Percentiles rank a stretch among this genome's conserved stretches.
phyloP scores from a whole-genome alignment of 2,888 invertebrate species.

The Falcaria lacertinaria region DNA sequence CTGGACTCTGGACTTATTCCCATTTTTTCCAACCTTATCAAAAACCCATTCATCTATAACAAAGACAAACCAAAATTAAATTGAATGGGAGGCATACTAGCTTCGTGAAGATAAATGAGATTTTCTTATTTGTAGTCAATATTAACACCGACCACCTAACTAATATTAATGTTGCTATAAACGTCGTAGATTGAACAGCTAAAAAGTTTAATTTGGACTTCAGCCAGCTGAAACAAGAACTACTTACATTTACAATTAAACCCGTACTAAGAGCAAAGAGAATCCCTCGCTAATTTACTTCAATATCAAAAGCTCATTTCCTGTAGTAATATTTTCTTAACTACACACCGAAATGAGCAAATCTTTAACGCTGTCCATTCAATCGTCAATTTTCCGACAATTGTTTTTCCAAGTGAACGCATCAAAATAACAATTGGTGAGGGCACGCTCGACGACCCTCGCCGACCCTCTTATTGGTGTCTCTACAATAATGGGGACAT shows the following conservation, averaged over 20 bases:
- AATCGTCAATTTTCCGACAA: slow-evolving; percentile 54
- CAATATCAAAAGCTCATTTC: not conserved
- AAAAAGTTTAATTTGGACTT: not conserved
- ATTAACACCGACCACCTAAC: too few species aligned
- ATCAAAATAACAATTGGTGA: slow-evolving; percentile 75
- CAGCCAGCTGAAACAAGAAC: not conserved
- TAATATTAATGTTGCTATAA: too few species aligned
- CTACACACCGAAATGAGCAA: slow-evolving; percentile 40
- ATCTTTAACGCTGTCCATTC: slow-evolving; percentile 67
- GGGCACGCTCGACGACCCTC: slow-evolving; percentile 45
- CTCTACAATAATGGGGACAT: slow-evolving; percentile 3
- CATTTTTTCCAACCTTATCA: too few species aligned
- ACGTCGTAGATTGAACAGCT: too few species aligned
- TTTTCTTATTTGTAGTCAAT: too few species aligned
- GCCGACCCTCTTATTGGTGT: slow-evolving; percentile 32
- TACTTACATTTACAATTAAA: not conserved
- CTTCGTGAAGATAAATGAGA: too few species aligned
- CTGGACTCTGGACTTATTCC: too few species aligned
- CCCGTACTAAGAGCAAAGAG: not conserved
- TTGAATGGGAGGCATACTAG: too few species aligned
- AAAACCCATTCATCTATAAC: too few species aligned
- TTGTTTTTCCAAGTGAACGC: slow-evolving; percentile 75
- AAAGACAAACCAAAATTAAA: too few species aligned
- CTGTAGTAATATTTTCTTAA: not conserved
- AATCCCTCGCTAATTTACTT: not conserved